Base-by-base conservation (phyloP, 2,113 vertebrate species). In the Gymnorhina tibicen region DNA sequence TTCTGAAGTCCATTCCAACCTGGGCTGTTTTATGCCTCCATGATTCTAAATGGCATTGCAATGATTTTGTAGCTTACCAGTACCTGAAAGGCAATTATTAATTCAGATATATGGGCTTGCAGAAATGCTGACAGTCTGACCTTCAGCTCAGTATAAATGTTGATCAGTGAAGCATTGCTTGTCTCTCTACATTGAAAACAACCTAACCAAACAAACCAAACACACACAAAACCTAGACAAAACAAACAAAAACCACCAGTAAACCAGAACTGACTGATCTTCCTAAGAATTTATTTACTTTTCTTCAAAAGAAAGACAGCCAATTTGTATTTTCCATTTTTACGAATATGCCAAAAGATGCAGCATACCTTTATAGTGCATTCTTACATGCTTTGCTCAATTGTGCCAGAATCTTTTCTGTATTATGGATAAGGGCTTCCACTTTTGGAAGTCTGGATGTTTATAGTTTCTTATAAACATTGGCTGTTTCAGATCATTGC, bases 71-170 rank as follows among this genome's bases (percentile, higher is more conserved):
- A 82, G 55, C 70, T 89, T 26, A 72, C 33, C 35, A 37, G 10
- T 94, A 95, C 67, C 80, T 93, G 41, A 94, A 96, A 87, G 67
- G 79, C 52, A 95, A 42, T 76, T 83, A 92, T 89, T 95, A 95
- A 91, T 96, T 96, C 73, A 91, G 47, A 95, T 74, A 37, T 58
- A 55, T 60, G 80, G 42, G 39, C 69, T 64, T 80, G 78, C 75
- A 94, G 93, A 95, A 96, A 92, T 92, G 37, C 60, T 92, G 90
- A 74, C 91, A 95, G 73, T 74, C 60, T 95, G 93, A 96, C 97
- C 92, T 97, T 97, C 80, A 88, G 47, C 91, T 95, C 49, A 35
- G 55, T 92, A 86, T 87, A 93, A 91, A 69, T 81, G 15, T 84
- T 95, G 93, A 94, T 96, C 90, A 95, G 64, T 90, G 94, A 92